phyloP scores from a whole-genome alignment of 2,113 vertebrate species.

The Okapia johnstoni region DNA sequence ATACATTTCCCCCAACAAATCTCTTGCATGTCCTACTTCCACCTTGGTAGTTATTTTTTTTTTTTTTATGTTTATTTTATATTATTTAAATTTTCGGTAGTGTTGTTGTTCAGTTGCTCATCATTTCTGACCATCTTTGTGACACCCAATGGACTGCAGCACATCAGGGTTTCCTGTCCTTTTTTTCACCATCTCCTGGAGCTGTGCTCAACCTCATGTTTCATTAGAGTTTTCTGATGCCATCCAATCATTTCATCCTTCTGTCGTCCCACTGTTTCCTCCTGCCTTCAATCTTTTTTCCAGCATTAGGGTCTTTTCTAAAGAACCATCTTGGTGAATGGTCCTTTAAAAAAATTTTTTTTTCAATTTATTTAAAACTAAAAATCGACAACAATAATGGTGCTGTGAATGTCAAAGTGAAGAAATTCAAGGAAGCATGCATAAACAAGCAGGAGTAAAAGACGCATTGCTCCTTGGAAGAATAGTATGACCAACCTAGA shows the following conservation, averaged over 20 bases:
- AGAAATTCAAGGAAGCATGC: background rate
- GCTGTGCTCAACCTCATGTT: background rate
- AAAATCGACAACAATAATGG: background rate
- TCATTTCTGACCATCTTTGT: background rate
- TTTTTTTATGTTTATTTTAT: too few species aligned
- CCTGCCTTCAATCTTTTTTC: background rate
- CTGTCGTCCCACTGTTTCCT: background rate
- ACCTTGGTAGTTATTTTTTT: too few species aligned
- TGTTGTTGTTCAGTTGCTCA: background rate
- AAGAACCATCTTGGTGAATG: background rate
- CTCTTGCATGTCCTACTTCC: background rate
- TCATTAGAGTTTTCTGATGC: background rate
- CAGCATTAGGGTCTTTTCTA: background rate
- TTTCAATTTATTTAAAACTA: background rate
- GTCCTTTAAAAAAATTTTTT: background rate
- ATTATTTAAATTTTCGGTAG: too few species aligned
- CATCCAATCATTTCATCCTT: background rate
- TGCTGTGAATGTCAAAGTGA: background rate
- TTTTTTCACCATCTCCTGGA: background rate
- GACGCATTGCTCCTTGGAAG: background rate
- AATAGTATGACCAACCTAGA: background rate
- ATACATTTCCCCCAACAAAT: background rate
- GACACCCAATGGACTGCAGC: background rate
- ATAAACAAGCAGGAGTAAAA: background rate
- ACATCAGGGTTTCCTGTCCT: background rate